A percentile compares a stretch with the other conserved stretches of the same genome.
These are phyloP conservation scores for Cossypha caffra DNA, from an alignment of 2,797 vertebrate species.

Conservation along the genomic window DNA sequence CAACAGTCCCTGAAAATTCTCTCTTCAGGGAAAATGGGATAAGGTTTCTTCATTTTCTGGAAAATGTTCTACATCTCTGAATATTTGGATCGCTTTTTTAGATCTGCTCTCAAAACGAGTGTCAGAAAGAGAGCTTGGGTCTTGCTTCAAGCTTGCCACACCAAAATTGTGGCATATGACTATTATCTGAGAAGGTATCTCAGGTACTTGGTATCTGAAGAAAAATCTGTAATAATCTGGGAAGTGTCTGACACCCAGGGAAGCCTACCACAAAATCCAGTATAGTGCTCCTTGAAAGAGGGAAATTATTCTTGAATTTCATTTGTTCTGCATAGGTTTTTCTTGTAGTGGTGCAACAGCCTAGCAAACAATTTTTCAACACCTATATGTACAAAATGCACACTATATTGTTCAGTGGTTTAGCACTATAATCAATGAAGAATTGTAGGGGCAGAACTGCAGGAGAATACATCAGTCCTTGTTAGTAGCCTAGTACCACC, in stretches of 20 bases:
- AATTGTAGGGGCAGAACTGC: background rate
- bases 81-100: background rate
- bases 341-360: background rate
- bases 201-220: background rate
- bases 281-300: background rate
- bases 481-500: background rate
- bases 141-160: background rate
- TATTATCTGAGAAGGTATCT: background rate
- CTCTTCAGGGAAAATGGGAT: background rate
- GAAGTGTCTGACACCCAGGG: background rate
- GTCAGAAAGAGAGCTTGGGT: background rate
- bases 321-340: background rate
- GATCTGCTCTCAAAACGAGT: background rate
- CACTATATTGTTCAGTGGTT: accelerated
- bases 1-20: background rate
- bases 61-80: background rate
- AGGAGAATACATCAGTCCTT: background rate
- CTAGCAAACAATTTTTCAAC: background rate
- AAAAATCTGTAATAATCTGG: background rate
- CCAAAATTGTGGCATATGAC: background rate
- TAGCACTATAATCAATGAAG: background rate
- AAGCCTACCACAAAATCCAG: background rate
- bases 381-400: accelerated
- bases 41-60: background rate
- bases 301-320: background rate